Evolutionary conservation across 2,888 invertebrate species (phyloP), one percentile per base, ranked within the genome.

Genomic region (Gari tellinella): DNA sequence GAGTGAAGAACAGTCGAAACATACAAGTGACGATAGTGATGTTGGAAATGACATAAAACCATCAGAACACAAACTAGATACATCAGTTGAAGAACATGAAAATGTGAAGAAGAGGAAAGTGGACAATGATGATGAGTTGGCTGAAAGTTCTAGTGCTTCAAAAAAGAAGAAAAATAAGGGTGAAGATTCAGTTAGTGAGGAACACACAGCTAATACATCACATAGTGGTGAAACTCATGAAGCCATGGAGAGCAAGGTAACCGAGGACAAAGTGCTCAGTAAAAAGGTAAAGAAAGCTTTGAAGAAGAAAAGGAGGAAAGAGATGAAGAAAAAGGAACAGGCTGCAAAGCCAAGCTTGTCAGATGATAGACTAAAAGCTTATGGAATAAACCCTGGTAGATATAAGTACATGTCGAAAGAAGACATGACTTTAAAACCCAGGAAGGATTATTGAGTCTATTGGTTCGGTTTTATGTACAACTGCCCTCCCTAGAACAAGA

Each of bases 331-430:
- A 40, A 77, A 79, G 52, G 76, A 80, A 60, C 72, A 77, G 61
- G 72, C 66, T 25, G 69, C 81, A 61, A 72, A 80, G 23, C 38
- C 74, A 19, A 80, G 65, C 72, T 66, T 83, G 48, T 83, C 96
- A 1, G 96, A 97, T 91, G 95, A 96, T 80, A 94, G 99, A 80
- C 93, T 99, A 10, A 94, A 95, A 88, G 97, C 97, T 0, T 99
- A 96, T 91, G 98, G 98, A 61, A 94, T 91, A 19, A 86, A 91
- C 77, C 89, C 90, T 1, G 89, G 89, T 72, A 89, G 87, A 65
- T 86, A 89, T 43, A 90, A 89, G 31, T 31, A 31, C 31, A 31
- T 31, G 31, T 31, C 31, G 5, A 31, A 31, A 31, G 31, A 31
- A 31, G 31, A 31, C 5, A 31, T 31, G 31, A 31, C 31, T 31